These are phyloP conservation scores for Pelecanoides urinatrix DNA, from an alignment of 2,113 vertebrate genomes.

Conservation along the genomic window DNA sequence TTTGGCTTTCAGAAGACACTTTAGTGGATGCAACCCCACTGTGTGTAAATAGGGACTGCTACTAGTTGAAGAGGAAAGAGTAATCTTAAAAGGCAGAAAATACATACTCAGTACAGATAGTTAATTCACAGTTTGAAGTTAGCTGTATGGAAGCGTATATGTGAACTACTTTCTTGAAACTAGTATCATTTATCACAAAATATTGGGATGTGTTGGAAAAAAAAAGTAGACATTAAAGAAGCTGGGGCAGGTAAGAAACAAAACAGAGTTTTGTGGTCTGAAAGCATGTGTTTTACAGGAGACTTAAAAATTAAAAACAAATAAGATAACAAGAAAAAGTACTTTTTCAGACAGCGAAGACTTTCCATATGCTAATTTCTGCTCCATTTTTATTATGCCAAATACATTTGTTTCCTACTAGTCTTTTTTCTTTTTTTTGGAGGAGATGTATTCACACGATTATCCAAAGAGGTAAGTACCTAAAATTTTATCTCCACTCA, in stretches of 20 bases:
- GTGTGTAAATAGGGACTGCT: background rate
- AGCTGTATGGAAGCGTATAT: background rate
- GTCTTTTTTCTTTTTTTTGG: conserved; percentile 52
- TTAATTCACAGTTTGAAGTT: background rate
- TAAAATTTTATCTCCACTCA: conserved; percentile 26
- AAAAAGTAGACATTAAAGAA: background rate
- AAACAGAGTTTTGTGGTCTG: background rate
- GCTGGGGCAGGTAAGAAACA: background rate
- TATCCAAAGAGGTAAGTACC: conserved; percentile 98
- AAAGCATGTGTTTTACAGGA: background rate
- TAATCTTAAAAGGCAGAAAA: background rate
- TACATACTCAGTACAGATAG: background rate
- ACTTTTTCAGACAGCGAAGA: background rate
- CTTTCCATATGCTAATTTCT: background rate
- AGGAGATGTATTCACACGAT: conserved; percentile 98
- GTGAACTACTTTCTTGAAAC: background rate
- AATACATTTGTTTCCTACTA: background rate
- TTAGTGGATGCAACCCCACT: background rate
- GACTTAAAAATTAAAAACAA: background rate
- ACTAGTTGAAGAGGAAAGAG: background rate
- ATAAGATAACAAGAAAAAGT: background rate
- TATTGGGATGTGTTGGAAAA: background rate
- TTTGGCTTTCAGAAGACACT: background rate
- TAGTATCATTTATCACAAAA: background rate
- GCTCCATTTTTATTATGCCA: background rate